Base-by-base conservation (phyloP, 2,797 vertebrate species). In the Acanthiza pusilla region DNA sequence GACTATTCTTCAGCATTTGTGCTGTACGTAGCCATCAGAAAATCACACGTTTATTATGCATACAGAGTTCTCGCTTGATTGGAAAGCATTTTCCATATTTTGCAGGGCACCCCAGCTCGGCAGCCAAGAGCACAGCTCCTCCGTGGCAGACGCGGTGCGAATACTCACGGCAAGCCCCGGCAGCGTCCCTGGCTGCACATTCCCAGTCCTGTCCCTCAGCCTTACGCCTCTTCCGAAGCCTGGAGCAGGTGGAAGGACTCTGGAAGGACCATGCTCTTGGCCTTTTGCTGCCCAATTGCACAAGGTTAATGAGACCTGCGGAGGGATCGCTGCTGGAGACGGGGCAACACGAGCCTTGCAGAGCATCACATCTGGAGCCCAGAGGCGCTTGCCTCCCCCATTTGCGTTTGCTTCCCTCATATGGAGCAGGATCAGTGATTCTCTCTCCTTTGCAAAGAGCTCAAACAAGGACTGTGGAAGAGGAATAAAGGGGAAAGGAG, bases 241-340 rank as follows among this genome's bases (percentile, higher is more conserved):
- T 40, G 73, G 23, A 81, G 68, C 95, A 93, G 94, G 87, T 95
- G 84, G 83, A 95, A 90, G 65, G 81, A 57, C 90, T 57, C 71
- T 20, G 50, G 79, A 51, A 94, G 32, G 36, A 74, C 65, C 72
- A 0, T 29, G 62, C 65, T 94, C 83, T 93, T 84, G 94, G 89
- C 85, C 91, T 94, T 89, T 93, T 57, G 70, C 88, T 92, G 92
- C 89, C 95, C 94, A 60, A 3, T 93, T 90, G 96, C 89, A 82
- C 91, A 95, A 95, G 93, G 94, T 94, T 94, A 96, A 91, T 70
- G 94, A 96, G 88, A 92, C 91, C 72, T 36, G 29, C 61, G 58
- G 91, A 88, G 89, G 92, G 95, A 93, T 92, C 75, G 0, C 94
- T 65, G 93, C 78, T 89, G 91, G 93, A 94, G 36, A 77, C 3